A percentile compares a stretch with the other conserved stretches of the same genome.
Evolutionary conservation across 2,113 vertebrate genomes (phyloP).

Genomic region (Rhinolophus ferrumequinum): DNA sequence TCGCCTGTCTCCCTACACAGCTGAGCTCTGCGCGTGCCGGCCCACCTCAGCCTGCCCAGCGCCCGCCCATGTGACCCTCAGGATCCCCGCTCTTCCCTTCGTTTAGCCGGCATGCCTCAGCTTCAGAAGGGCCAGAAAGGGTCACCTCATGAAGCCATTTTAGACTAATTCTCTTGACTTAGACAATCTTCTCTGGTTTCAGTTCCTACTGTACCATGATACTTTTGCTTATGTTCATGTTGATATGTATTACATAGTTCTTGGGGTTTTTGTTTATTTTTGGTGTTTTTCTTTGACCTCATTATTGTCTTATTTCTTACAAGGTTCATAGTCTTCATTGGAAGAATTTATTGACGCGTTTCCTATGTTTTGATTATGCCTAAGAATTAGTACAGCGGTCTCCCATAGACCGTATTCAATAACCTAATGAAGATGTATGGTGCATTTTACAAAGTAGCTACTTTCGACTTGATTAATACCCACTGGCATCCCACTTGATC

Average conservation of each 20-base stretch:
- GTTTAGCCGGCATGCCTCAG: neutral
- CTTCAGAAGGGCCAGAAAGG: neutral
- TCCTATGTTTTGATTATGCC: neutral
- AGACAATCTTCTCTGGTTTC: neutral
- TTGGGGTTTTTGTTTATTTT: neutral
- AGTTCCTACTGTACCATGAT: neutral
- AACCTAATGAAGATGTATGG: neutral
- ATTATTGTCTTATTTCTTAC: neutral
- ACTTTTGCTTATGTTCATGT: neutral
- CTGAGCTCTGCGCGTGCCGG: fast-evolving
- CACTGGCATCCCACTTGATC: neutral
- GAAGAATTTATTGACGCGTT: constrained; percentile 5
- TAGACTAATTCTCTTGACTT: neutral
- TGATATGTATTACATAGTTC: neutral
- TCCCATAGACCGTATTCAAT: neutral
- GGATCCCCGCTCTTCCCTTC: neutral
- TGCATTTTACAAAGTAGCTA: neutral
- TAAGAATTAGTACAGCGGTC: neutral
- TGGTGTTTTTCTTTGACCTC: neutral
- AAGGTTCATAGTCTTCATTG: neutral
- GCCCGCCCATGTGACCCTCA: fast-evolving
- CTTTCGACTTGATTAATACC: neutral
- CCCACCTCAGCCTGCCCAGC: neutral
- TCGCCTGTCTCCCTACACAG: neutral
- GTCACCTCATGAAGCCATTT: neutral